Evolutionary conservation across 2,888 invertebrate genomes (phyloP).

Genomic region (Pterostichus niger): DNA sequence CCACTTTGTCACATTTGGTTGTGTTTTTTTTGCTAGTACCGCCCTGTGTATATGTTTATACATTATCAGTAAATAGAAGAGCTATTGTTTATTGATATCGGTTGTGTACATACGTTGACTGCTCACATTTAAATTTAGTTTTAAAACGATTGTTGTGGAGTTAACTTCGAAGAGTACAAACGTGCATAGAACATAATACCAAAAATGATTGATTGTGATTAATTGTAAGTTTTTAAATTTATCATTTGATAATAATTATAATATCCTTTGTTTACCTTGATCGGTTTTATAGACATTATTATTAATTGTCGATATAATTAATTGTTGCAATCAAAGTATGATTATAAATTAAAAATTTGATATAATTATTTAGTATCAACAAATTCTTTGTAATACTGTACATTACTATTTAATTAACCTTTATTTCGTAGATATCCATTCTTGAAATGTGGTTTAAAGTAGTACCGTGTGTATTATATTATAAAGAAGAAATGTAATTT

Average conservation of each 20-base stretch:
- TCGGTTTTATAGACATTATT: neutral
- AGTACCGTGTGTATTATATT: constrained; percentile 69
- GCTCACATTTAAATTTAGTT: constrained; percentile 40
- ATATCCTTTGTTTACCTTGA: no score
- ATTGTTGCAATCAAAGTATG: no score
- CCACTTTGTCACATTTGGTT: no score
- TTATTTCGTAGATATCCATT: no score
- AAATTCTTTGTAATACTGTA: neutral
- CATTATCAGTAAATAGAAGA: constrained; percentile 52
- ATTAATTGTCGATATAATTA: neutral
- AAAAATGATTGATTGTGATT: neutral
- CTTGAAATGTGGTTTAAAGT: no score
- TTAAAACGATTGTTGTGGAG: constrained; percentile 25
- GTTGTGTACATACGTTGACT: constrained; percentile 26
- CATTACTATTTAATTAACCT: no score
- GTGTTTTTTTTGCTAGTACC: constrained; percentile 12
- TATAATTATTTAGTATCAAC: constrained; percentile 71
- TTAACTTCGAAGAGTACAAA: neutral
- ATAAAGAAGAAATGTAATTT: constrained; percentile 72
- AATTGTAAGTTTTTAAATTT: neutral
- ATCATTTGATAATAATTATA: neutral
- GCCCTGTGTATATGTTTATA: constrained; percentile 31
- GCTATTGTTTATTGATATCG: constrained; percentile 55
- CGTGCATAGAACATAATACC: no score
- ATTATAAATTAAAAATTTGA: neutral